Percentiles rank a stretch among this genome's conserved stretches.
These are phyloP conservation scores for Lamellibrachia satsuma DNA, from an alignment of 2,888 invertebrate species.

Conservation along the genomic window DNA sequence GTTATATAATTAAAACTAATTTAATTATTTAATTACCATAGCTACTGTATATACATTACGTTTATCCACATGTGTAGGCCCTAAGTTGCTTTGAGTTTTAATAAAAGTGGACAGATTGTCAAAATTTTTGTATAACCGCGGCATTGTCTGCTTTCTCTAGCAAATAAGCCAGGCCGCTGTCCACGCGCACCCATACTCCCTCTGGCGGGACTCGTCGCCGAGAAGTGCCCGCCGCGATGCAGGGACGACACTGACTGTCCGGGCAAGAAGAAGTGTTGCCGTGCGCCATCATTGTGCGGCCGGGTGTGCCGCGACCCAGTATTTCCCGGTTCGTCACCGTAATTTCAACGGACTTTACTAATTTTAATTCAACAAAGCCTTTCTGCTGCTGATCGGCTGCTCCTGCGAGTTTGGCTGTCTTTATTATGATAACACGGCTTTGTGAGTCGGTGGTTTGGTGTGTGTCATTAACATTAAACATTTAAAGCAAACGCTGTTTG, in stretches of 20 bases:
- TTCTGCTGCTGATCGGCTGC: neutral
- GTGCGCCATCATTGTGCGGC: neutral
- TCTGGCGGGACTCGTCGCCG: neutral
- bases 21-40: neutral
- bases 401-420: neutral
- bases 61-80: neutral
- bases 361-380: neutral
- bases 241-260: neutral
- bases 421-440: neutral
- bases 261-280: neutral
- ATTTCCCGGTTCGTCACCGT: neutral
- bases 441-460: neutral
- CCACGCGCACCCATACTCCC: neutral
- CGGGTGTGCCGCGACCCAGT: neutral
- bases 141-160: neutral
- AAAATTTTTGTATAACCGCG: neutral
- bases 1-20: no score
- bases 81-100: neutral
- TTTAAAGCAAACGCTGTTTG: neutral
- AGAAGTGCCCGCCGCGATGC: neutral
- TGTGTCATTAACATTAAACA: neutral
- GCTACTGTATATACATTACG: neutral
- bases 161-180: neutral
- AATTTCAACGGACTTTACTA: neutral
- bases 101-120: neutral